Percentiles rank a stretch among this genome's conserved stretches.
Evolutionary conservation across 2,888 invertebrate genomes (phyloP).

Genomic region (Ferrisia virgata): DNA sequence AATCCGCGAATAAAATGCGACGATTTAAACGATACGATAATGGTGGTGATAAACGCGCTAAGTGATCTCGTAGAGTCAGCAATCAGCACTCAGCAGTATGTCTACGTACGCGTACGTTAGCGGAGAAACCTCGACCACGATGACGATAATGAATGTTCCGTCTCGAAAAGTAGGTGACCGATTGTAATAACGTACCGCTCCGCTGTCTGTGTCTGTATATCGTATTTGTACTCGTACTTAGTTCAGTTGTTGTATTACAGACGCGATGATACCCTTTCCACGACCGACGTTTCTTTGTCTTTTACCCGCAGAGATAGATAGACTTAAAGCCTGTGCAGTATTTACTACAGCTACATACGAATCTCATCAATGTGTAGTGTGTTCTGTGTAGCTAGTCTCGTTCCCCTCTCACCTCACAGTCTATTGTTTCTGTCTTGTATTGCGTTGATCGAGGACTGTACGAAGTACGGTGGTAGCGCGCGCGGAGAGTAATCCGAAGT

Average conservation of each 20-base stretch:
- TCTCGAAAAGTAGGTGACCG: slow-evolving; percentile 44
- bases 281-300: neutral
- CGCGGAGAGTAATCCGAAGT: neutral
- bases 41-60: neutral
- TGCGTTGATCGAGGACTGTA: neutral
- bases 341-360: no score
- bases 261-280: neutral
- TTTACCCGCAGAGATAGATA: no score
- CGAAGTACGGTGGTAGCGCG: neutral
- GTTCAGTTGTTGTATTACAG: slow-evolving; percentile 6
- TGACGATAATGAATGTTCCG: slow-evolving; percentile 42
- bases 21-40: neutral
- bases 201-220: no score
- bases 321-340: no score
- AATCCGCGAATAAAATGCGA: neutral
- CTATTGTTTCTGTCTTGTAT: neutral
- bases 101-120: neutral
- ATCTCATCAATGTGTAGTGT: no score
- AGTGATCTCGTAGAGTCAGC: neutral
- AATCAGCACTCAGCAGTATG: neutral
- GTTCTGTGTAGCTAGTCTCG: neutral
- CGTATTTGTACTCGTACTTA: no score
- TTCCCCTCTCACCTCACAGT: neutral
- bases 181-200: slow-evolving; percentile 36
- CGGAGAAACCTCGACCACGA: slow-evolving; percentile 36